Conservation (phyloP, 1,140 invertebrate species). For the Calephelis nemesis region DNA sequence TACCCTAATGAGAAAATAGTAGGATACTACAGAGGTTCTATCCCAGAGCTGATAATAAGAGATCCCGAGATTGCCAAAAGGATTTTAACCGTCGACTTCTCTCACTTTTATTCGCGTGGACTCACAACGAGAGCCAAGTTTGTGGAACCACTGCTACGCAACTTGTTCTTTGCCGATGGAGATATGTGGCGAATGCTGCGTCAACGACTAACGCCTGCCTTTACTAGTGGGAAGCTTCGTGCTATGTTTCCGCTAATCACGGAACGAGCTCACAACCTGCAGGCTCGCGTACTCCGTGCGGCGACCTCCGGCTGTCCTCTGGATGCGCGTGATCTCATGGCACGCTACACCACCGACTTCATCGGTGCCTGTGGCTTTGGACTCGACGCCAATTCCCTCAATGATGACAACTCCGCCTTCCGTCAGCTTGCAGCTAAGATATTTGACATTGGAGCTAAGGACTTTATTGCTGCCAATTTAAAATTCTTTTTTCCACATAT, state of each 20-base stretch:
- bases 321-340: constrained; percentile 60
- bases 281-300: constrained; percentile 41
- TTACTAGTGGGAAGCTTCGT: constrained; percentile 33
- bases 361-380: too few relatives aligned
- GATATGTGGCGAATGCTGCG: constrained; percentile 76
- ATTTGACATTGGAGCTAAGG: constrained; percentile 34
- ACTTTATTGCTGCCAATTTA: constrained; percentile 28
- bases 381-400: constrained; percentile 36
- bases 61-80: constrained; percentile 79
- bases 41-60: constrained; percentile 75
- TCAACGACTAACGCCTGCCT: too few relatives aligned
- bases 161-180: constrained; percentile 49
- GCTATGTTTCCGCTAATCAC: constrained; percentile 56
- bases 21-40: constrained; percentile 38
- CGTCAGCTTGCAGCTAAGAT: constrained; percentile 47
- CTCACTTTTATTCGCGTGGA: constrained; percentile 66
- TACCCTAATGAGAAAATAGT: constrained; percentile 44
- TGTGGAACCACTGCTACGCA: constrained; percentile 52
- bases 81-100: constrained; percentile 80
- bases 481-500: constrained; percentile 41
- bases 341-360: constrained; percentile 62
- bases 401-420: constrained; percentile 44
- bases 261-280: constrained; percentile 79
- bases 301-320: constrained; percentile 30
- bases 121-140: constrained; percentile 39